Conservation (phyloP, 2,113 vertebrate genomes). For the Delphinapterus leucas region DNA sequence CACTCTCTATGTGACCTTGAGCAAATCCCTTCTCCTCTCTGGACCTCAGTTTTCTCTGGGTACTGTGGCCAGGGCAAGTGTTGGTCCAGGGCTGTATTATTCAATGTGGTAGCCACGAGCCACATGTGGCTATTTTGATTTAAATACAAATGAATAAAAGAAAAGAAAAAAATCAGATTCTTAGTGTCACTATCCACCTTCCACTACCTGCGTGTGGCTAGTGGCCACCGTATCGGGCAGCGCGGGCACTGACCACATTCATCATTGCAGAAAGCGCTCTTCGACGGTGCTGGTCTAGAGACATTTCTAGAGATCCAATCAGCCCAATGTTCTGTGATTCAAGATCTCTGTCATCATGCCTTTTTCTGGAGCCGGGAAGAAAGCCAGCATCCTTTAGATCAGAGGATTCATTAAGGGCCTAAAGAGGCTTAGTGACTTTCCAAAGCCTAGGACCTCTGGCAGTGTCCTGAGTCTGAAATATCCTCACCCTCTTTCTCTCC, state of each 20-base stretch:
- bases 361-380: not conserved
- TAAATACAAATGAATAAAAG: not conserved
- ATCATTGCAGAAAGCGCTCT: not conserved
- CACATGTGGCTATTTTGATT: not conserved
- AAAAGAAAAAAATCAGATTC: not conserved
- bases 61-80: not conserved
- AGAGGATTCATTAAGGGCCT: not conserved
- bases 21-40: not conserved
- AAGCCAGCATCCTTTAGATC: not conserved
- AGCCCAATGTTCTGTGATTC: not conserved
- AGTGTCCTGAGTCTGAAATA: not conserved
- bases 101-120: not conserved
- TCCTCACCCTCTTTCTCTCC: not conserved
- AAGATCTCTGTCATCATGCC: not conserved
- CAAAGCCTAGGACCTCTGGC: not conserved
- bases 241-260: fast-evolving
- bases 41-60: not conserved
- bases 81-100: not conserved
- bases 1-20: not conserved
- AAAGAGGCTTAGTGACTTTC: not conserved
- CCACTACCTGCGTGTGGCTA: fast-evolving
- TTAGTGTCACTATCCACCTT: not conserved
- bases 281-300: not conserved
- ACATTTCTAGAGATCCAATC: not conserved
- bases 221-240: too few relatives aligned